These are phyloP conservation scores for Drosophila yakuba DNA, from an alignment of 1,140 invertebrate genomes.

Conservation along the genomic window DNA sequence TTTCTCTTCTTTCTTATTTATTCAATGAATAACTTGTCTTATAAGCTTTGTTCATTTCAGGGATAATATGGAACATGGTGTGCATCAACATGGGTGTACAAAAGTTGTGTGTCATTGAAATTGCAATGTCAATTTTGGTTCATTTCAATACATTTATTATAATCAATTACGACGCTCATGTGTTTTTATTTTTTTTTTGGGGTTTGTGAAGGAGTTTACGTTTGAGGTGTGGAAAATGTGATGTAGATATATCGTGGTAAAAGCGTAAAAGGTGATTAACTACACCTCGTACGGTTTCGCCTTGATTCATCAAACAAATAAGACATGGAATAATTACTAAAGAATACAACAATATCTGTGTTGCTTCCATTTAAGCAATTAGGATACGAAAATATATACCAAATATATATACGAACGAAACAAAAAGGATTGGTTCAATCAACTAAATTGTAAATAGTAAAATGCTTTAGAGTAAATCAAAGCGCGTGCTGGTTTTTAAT, in stretches of 20 bases:
- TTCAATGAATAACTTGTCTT: not conserved
- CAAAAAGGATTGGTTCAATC: conserved; percentile 3
- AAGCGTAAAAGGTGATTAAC: not conserved
- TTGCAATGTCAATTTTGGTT: conserved; percentile 24
- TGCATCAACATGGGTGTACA: conserved; percentile 19
- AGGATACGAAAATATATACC: conserved; percentile 5
- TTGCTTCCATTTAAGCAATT: conserved; percentile 35
- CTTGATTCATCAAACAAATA: not conserved
- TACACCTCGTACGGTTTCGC: not conserved
- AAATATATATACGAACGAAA: conserved; percentile 5
- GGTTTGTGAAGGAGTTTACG: not conserved
- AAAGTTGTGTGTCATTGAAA: conserved; percentile 23
- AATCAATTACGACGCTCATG: conserved; percentile 45
- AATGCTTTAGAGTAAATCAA: conserved; percentile 57
- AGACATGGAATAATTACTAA: conserved; percentile 22
- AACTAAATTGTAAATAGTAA: conserved; percentile 43
- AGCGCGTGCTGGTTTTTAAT: conserved; percentile 70
- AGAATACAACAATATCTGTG: conserved; percentile 5
- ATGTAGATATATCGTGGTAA: not conserved
- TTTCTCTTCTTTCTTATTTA: no score
- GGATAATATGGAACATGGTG: conserved; percentile 17
- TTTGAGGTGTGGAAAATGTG: conserved; percentile 9
- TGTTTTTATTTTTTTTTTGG: not conserved
- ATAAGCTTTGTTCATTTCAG: conserved; percentile 1
- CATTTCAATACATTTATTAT: conserved; percentile 17